Evolutionary conservation across 2,113 vertebrate genomes (phyloP).

Genomic region (Microcebus jonahi): DNA sequence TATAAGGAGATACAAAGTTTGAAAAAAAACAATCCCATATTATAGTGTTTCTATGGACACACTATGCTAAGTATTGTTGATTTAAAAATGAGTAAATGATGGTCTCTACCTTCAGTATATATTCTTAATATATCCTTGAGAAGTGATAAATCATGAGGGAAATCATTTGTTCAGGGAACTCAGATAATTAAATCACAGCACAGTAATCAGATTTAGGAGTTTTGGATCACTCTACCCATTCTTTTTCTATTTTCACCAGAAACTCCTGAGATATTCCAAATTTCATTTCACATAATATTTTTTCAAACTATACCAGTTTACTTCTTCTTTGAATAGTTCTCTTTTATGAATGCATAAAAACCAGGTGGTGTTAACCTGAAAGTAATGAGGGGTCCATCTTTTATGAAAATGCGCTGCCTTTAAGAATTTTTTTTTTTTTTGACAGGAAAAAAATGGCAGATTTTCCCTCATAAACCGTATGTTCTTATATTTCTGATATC

Average conservation of each 20-base stretch:
- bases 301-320: slow-evolving; percentile 39
- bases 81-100: slow-evolving; percentile 8
- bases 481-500: slow-evolving; percentile 70
- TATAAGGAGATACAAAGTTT: background rate
- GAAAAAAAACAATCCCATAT: background rate
- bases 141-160: background rate
- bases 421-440: slow-evolving; percentile 68
- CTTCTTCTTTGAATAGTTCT: slow-evolving; percentile 70
- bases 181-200: background rate
- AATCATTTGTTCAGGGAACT: background rate
- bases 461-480: slow-evolving; percentile 61
- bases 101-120: background rate
- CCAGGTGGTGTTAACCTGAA: slow-evolving; percentile 51
- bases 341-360: slow-evolving; percentile 64
- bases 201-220: slow-evolving; percentile 1
- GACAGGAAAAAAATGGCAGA: slow-evolving; percentile 55
- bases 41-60: background rate
- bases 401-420: slow-evolving; percentile 65
- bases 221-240: background rate
- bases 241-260: slow-evolving; percentile 35
- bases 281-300: slow-evolving; percentile 65
- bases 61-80: background rate
- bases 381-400: slow-evolving; percentile 56
- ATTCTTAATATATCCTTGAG: background rate
- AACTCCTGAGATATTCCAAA: slow-evolving; percentile 54